Evolutionary conservation across 2,797 vertebrate genomes (phyloP), one percentile per base, ranked within the genome.

Genomic region (Emydoidea blandingii): DNA sequence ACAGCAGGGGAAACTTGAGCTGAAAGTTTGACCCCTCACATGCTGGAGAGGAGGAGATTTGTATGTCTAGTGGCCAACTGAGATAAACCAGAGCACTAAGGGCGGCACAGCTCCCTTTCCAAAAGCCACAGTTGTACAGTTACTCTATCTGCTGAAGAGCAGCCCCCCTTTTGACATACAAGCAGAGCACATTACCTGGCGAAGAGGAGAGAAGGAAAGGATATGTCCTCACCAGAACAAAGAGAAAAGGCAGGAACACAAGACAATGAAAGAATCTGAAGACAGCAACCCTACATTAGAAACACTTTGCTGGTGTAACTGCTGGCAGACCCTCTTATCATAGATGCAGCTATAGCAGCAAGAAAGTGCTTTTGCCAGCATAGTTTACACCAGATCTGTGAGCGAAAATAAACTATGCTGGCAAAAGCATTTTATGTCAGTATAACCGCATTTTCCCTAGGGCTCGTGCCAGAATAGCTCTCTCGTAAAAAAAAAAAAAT

Each of bases 361-460:
- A 50, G 94, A 85, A 92, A 95, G 83, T 65, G 92, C 90, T 95
- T 96, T 96, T 89, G 91, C 90, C 86, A 90, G 68, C 78, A 78
- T 76, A 72, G 37, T 41, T 72, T 62, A 62, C 59, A 62, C 31
- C 59, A 6, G 31, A 62, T 62, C 29, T 31, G 29, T 57, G 52
- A 84, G 84, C 81, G 92, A 95, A 93, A 96, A 84, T 83, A 95
- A 65, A 59, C 94, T 91, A 85, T 53, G 59, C 52, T 87, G 62
- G 79, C 90, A 96, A 86, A 44, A 94, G 68, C 23, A 72, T 96
- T 90, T 90, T 34, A 31, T 50, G 94, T 93, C 95, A 97, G 37
- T 90, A 89, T 41, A 95, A 97, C 94, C 76, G 49, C 87, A 87
- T 91, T 88, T 86, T 95, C 91, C 92, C 4, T 47, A 91, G 83